Evolutionary conservation across 2,797 vertebrate species (phyloP), one percentile per base, ranked within the genome.

Genomic region (Corythornis leucogaster): DNA sequence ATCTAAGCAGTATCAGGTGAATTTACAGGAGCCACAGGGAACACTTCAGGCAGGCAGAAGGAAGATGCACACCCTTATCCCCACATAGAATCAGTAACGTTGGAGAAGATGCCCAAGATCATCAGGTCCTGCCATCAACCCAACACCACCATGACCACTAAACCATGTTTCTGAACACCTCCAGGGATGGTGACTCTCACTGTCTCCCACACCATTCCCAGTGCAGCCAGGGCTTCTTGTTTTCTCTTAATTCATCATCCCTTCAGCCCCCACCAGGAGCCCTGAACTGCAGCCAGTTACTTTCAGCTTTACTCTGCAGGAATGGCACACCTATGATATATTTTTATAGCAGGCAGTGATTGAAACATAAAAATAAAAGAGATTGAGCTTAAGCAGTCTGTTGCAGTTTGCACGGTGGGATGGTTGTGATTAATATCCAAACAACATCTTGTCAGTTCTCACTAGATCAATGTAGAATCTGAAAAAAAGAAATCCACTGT

Each of bases 281-380:
- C 63, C 30, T 43, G 48, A 66, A 31, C 19, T 19, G 35, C 61
- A 63, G 64, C 28, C 50, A 43, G 55, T 9, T 40, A 14, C 51
- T 33, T 46, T 46, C 58, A 63, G 59, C 45, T 68, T 71, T 22
- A 5, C 76, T 43, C 1, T 6, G 24, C 54, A 61, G 43, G 46
- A 58, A 22, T 15, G 54, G 38, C 50, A 59, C 1, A 19, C 13
- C 38, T 59, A 6, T 8, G 50, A 42, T 26, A 2, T 14, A 22
- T 78, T 79, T 85, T 82, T 63, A 74, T 33, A 82, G 63, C n/a
- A 1, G 2, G 4, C 1, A 1, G 75, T 43, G 80, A 82, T 1
- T 42, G 76, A 93, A 82, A 63, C 35, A 71, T 28, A 70, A 84
- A 81, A 87, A 70, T 50, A 84, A 67, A 83, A 78, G 70, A 64